Evolutionary conservation across 2,797 vertebrate genomes (phyloP).

Genomic region (Mus spretus): DNA sequence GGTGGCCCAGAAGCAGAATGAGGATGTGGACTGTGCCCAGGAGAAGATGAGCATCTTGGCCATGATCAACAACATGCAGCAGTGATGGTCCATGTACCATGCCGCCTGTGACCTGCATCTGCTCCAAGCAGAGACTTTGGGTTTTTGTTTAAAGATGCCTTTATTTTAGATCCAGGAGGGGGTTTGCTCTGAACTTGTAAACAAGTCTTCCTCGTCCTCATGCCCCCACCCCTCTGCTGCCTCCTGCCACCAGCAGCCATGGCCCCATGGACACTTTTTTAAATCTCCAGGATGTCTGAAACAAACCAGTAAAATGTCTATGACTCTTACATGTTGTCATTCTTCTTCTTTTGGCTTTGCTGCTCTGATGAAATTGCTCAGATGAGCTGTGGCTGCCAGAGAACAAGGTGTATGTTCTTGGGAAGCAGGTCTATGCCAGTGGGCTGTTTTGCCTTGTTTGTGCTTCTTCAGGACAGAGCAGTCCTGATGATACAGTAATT

Average conservation of each 20-base stretch:
- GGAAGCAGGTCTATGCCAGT: constrained; percentile 67
- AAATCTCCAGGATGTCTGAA: constrained; percentile 86
- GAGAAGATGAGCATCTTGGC: constrained; percentile 92
- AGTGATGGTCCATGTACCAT: constrained; percentile 81
- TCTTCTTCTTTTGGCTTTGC: constrained; percentile 88
- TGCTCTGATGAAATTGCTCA: constrained; percentile 84
- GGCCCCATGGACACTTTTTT: constrained; percentile 87
- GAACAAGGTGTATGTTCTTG: constrained; percentile 74
- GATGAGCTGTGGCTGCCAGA: constrained; percentile 81
- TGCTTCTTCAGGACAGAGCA: background rate
- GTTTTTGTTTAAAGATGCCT: constrained; percentile 85
- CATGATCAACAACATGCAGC: constrained; percentile 94
- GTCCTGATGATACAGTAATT: background rate
- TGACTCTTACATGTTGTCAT: constrained; percentile 85
- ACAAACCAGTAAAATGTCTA: constrained; percentile 87
- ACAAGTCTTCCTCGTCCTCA: constrained; percentile 70
- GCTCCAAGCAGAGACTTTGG: constrained; percentile 76
- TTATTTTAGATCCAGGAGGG: constrained; percentile 86
- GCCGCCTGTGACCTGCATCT: constrained; percentile 69
- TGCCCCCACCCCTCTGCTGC: constrained; percentile 70
- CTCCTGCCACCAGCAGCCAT: constrained; percentile 85
- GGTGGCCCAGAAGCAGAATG: constrained; percentile 96
- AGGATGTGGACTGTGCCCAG: constrained; percentile 91
- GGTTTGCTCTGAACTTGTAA: constrained; percentile 86
- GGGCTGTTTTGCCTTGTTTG: constrained; percentile 68